Evolutionary conservation across 2,113 vertebrate genomes (phyloP), one percentile per base, ranked within the genome.

Genomic region (Zeus faber): DNA sequence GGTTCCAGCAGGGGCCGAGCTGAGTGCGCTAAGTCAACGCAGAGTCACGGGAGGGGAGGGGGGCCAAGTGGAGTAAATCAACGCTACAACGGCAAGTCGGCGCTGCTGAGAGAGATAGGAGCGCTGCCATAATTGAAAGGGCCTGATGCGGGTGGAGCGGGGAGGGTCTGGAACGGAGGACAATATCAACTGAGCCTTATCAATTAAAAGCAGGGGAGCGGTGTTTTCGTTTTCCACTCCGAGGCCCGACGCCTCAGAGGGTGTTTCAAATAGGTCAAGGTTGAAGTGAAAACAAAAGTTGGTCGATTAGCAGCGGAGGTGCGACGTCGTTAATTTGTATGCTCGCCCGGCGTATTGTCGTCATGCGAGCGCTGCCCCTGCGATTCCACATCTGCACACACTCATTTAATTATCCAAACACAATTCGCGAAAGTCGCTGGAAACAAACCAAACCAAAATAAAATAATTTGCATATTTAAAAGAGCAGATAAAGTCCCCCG

Each of bases 401-500:
- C 74, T 81, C 78, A 80, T 82, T 88, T 85, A 85, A 83, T 88
- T 86, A 86, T 87, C 75, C 82, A 87, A 86, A 84, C 85, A 88
- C 81, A 81, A 85, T 86, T 86, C 83, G 85, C 76, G 84, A 87
- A 86, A 87, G 83, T 87, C 80, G 81, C 75, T 80, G 79, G 79
- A 86, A 87, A 83, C 84, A 77, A 85, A 82, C 83, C 78, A 86
- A 84, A 85, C 84, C 81, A 85, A 89, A 87, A 87, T 84, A 87
- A 86, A 86, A 85, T 84, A 78, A 86, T 88, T 82, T 84, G 77
- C 85, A 85, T 88, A 86, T 84, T 88, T 84, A 86, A 86, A 86
- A 85, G 82, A 84, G 83, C 80, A 84, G 84, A 84, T 83, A 76
- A 79, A 82, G 58, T 86, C 84, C 85, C 86, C 37, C 11, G 83